Percentiles rank a stretch among this genome's conserved stretches.
These are phyloP conservation scores for Pachliopta kotzebuea DNA, from an alignment of 2,888 invertebrate species.

Conservation along the genomic window DNA sequence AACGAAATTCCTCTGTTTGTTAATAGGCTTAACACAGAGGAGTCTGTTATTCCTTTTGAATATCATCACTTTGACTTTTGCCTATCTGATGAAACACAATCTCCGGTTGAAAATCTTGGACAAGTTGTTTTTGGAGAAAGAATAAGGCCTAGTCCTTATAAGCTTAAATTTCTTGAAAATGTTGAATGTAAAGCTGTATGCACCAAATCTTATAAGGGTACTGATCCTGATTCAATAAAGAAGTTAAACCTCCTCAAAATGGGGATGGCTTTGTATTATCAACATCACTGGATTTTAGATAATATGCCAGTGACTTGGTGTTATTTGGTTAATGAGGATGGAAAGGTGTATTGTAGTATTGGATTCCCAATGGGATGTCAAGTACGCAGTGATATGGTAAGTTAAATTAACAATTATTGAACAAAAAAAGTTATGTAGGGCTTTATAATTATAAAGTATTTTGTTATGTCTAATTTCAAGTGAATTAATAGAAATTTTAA, in stretches of 20 bases:
- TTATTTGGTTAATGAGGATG: constrained; percentile 86
- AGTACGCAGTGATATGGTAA: constrained; percentile 81
- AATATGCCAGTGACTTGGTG: constrained; percentile 99
- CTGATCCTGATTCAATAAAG: constrained; percentile 82
- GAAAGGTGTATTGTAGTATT: constrained; percentile 91
- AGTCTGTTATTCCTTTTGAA: constrained; percentile 98
- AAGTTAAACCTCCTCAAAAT: constrained; percentile 91
- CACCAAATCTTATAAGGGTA: constrained; percentile 85
- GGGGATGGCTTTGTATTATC: constrained; percentile 97
- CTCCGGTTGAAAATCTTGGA: constrained; percentile 98
- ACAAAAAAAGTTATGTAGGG: neutral
- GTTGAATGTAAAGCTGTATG: constrained; percentile 82
- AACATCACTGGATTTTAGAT: constrained; percentile 99
- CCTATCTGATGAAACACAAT: constrained; percentile 85
- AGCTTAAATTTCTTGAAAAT: constrained; percentile 90
- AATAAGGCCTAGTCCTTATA: constrained; percentile 96
- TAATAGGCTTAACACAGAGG: constrained; percentile 98
- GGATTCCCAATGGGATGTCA: constrained; percentile 99
- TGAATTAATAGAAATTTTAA: no score
- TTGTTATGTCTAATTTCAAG: no score
- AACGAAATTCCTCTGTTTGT: constrained; percentile 93
- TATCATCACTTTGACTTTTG: constrained; percentile 99
- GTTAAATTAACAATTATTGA: constrained; percentile 30
- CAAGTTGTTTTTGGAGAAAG: constrained; percentile 99
- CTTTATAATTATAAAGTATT: no score